Conservation (phyloP, 2,797 vertebrate genomes). For the Rhynchonycteris naso region DNA sequence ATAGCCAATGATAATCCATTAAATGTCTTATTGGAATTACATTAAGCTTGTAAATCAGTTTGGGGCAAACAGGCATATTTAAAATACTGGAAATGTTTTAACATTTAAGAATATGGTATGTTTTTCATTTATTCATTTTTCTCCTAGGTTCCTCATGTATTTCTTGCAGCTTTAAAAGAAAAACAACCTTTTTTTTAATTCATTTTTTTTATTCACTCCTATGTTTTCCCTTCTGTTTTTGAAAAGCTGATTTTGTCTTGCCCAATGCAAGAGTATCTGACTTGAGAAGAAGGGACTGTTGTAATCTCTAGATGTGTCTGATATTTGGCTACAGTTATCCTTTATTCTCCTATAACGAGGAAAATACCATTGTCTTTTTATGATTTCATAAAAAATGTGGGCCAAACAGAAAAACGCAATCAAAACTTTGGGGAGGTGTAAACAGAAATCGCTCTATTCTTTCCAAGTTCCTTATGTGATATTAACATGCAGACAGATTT, state of each 20-base stretch:
- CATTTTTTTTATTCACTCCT: slow-evolving; percentile 72
- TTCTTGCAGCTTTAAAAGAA: slow-evolving; percentile 82
- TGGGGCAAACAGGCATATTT: neutral
- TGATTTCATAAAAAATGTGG: slow-evolving; percentile 96
- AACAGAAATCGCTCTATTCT: neutral
- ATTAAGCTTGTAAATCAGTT: neutral
- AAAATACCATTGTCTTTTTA: slow-evolving; percentile 95
- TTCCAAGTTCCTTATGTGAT: neutral
- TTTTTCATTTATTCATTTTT: neutral
- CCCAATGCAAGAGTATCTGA: slow-evolving; percentile 86
- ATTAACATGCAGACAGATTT: neutral
- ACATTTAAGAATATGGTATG: neutral
- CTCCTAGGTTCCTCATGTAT: neutral
- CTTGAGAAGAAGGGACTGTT: slow-evolving; percentile 89
- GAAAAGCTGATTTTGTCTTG: slow-evolving; percentile 83
- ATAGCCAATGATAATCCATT: neutral
- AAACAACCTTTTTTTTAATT: slow-evolving; percentile 76
- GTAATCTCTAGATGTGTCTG: slow-evolving; percentile 88
- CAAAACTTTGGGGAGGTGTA: neutral
- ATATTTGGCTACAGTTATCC: slow-evolving; percentile 88
- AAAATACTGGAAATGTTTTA: neutral
- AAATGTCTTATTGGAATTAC: neutral
- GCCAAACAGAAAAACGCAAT: neutral
- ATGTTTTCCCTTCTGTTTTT: slow-evolving; percentile 83
- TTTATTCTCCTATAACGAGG: slow-evolving; percentile 92